A percentile compares a stretch with the other conserved stretches of the same genome.
These are phyloP conservation scores for Heteractis magnifica DNA, from an alignment of 92 coral and sea anemone species.

Conservation along the genomic window DNA sequence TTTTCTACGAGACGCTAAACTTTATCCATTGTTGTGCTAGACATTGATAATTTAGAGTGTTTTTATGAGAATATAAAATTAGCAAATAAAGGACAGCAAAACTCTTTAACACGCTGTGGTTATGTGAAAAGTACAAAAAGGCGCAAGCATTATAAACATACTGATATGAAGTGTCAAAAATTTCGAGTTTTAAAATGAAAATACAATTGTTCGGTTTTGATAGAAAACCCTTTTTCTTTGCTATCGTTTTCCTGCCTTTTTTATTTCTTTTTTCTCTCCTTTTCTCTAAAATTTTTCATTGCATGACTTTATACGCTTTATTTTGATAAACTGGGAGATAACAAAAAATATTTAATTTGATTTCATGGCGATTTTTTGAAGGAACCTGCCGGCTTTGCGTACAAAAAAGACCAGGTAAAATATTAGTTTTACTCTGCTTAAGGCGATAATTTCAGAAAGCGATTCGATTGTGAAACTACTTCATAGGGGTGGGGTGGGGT, in stretches of 20 bases:
- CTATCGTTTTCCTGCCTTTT: background rate
- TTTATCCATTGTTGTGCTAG: background rate
- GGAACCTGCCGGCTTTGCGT: background rate
- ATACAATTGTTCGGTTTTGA: background rate
- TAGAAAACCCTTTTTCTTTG: background rate
- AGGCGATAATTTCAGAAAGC: background rate
- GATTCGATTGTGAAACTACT: background rate
- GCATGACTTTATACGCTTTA: conserved; percentile 17
- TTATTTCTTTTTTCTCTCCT: background rate
- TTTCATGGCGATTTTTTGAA: background rate
- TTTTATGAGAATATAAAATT: background rate
- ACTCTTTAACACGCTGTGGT: background rate
- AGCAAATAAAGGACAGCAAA: background rate
- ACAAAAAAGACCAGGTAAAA: background rate
- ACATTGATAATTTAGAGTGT: background rate
- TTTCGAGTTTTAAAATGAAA: background rate
- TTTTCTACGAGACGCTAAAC: background rate
- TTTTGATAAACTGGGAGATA: conserved; percentile 12
- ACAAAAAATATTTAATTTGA: background rate
- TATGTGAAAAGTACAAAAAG: background rate
- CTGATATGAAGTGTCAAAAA: background rate
- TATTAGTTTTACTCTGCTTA: background rate
- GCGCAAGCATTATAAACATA: background rate
- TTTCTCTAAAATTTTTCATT: background rate
- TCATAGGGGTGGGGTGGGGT: background rate